These are phyloP conservation scores for Zosterops lateralis DNA, from an alignment of 2,113 vertebrate genomes.

Conservation along the genomic window DNA sequence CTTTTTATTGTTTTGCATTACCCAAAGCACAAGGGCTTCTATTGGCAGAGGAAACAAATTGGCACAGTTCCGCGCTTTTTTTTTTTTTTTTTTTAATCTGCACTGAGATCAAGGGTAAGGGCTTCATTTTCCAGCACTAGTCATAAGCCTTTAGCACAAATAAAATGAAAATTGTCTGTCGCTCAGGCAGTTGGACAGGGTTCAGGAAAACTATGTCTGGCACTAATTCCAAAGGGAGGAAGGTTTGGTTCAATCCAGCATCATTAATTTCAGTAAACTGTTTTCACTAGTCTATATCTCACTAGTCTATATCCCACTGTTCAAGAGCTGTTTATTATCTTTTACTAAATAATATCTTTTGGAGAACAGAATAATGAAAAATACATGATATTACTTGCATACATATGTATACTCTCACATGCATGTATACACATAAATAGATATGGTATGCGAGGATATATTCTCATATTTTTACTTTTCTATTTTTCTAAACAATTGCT, in stretches of 20 bases:
- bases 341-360: constrained; percentile 66
- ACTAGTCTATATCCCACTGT: constrained; percentile 70
- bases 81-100: constrained; percentile 66
- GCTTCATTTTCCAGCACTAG: constrained; percentile 76
- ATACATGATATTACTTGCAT: neutral
- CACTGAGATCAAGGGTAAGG: constrained; percentile 75
- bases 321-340: constrained; percentile 72
- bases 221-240: constrained; percentile 80
- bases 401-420: neutral
- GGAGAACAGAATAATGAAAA: constrained; percentile 10
- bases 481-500: constrained; percentile 16
- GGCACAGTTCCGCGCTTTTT: constrained; percentile 49
- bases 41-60: constrained; percentile 69
- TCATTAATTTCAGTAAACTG: constrained; percentile 80
- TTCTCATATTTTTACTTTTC: neutral
- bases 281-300: constrained; percentile 74
- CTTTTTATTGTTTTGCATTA: constrained; percentile 67
- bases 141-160: constrained; percentile 73
- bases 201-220: constrained; percentile 82
- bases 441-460: neutral
- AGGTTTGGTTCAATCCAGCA: constrained; percentile 77
- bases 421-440: neutral
- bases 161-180: constrained; percentile 80
- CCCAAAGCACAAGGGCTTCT: constrained; percentile 69
- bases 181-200: constrained; percentile 76